These are phyloP conservation scores for Pollimyrus isidori DNA, from an alignment of 2,113 vertebrate genomes.

Conservation along the genomic window DNA sequence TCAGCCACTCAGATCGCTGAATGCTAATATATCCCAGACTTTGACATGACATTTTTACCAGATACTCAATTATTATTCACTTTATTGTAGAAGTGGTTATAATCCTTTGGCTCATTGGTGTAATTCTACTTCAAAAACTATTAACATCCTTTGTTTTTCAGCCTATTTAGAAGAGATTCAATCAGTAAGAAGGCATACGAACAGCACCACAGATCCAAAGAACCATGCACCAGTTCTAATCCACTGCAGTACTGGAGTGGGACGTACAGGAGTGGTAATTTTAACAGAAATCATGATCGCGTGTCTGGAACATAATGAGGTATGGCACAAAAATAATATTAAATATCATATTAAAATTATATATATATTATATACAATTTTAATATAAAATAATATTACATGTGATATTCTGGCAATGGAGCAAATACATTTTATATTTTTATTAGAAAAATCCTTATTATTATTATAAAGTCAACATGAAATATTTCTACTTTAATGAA, in stretches of 20 bases:
- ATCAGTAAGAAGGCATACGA: slow-evolving; percentile 90
- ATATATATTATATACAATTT: too few relatives aligned
- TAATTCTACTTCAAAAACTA: neutral
- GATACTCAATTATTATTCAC: neutral
- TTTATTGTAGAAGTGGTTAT: neutral
- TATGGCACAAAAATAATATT: slow-evolving; percentile 37
- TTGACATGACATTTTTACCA: neutral
- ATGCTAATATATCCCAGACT: neutral
- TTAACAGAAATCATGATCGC: slow-evolving; percentile 92
- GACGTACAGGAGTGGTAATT: slow-evolving; percentile 85
- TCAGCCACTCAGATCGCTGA: neutral
- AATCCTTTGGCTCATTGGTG: neutral
- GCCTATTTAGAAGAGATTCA: slow-evolving; percentile 96
- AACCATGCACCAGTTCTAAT: slow-evolving; percentile 78
- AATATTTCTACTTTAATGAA: neutral
- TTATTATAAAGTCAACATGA: neutral
- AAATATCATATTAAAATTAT: too few relatives aligned
- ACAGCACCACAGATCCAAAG: slow-evolving; percentile 77
- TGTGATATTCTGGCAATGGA: neutral
- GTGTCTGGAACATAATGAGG: slow-evolving; percentile 95
- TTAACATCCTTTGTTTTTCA: slow-evolving; percentile 35
- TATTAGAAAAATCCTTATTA: neutral
- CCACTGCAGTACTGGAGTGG: slow-evolving; percentile 92
- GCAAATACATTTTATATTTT: neutral
- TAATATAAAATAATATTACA: neutral